Base-by-base conservation (phyloP, 2,888 invertebrate genomes). In the Aphodius sticticus region DNA sequence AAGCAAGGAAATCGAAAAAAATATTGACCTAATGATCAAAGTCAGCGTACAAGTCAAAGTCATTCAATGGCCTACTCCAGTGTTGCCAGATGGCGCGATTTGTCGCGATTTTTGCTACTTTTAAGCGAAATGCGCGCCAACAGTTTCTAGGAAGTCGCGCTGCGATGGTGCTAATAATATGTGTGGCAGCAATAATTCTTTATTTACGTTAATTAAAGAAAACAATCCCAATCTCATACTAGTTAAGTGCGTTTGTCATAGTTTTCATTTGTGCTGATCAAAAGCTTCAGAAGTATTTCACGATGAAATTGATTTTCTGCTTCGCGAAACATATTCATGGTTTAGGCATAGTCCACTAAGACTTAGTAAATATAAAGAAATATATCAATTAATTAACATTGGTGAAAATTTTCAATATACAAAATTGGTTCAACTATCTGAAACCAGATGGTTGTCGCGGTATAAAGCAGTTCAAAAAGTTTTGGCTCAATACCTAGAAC, bases 271-370 rank as follows among this genome's bases (percentile, higher is more conserved):
- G 35, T 84, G 84, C 78, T 82, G 82, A 6, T 83, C 82, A 35
- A 83, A 84, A 76, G 85, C 86, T 26, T 82, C 82, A 16, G 81
- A 83, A 70, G 82, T 77, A 16, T 36, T 85, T n/a, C 83, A 84
- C 6, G 82, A 81, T 53, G 80, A 79, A 9, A 78, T 86, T 15
- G 83, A 84, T 16, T 86, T 83, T 81, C 76, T 86, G 6, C 80
- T 86, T 26, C 81, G 81, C 70, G 85, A 86, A 83, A 84, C 82
- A 35, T 84, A 82, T 38, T 84, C 83, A 76, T 86, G 85, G 84
- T 85, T 86, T 80, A 81, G 80, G n/a, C 77, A 83, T 53, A 84
- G 84, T 78, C 78, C 83, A n/a, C 38, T 82, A 15, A 77, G 84
- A 69, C 69, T 74, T 35, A 77, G 76, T 35, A 77, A 78, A 70